Percentiles rank a stretch among this genome's conserved stretches.
phyloP scores from a whole-genome alignment of 2,888 invertebrate species.

The Cantharis flavilabris region DNA sequence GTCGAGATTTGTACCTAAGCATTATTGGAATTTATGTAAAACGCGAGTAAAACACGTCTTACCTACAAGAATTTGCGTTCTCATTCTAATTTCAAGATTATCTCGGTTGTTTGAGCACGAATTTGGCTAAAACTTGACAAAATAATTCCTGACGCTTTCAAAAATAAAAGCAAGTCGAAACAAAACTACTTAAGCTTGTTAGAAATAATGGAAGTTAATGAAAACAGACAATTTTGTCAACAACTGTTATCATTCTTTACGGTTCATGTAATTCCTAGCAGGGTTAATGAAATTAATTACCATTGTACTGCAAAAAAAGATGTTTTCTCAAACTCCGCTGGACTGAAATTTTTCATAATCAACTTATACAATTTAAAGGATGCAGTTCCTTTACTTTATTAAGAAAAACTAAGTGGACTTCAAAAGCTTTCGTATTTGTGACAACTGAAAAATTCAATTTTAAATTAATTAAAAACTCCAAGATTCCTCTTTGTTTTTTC shows the following conservation, averaged over 20 bases:
- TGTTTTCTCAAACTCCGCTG: neutral
- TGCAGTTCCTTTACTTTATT: neutral
- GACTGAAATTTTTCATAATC: neutral
- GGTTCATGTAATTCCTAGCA: neutral
- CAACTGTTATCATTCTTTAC: neutral
- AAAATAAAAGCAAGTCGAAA: neutral
- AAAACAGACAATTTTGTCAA: neutral
- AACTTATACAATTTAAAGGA: neutral
- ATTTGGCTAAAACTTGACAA: neutral
- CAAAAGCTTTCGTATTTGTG: neutral
- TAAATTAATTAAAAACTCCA: neutral
- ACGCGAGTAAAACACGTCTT: conserved; percentile 8
- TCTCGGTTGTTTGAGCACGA: conserved; percentile 9
- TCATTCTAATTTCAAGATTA: conserved; percentile 14
- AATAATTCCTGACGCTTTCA: neutral
- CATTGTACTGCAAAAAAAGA: neutral
- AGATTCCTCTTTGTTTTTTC: neutral
- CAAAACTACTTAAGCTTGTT: neutral
- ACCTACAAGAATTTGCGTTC: conserved; percentile 11
- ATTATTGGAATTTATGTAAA: conserved; percentile 14
- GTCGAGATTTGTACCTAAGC: conserved; percentile 11
- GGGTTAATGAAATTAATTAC: neutral
- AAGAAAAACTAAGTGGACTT: neutral
- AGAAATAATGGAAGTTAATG: neutral
- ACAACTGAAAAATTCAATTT: neutral